phyloP scores from a whole-genome alignment of 2,113 vertebrate species.

The Prinia subflava region DNA sequence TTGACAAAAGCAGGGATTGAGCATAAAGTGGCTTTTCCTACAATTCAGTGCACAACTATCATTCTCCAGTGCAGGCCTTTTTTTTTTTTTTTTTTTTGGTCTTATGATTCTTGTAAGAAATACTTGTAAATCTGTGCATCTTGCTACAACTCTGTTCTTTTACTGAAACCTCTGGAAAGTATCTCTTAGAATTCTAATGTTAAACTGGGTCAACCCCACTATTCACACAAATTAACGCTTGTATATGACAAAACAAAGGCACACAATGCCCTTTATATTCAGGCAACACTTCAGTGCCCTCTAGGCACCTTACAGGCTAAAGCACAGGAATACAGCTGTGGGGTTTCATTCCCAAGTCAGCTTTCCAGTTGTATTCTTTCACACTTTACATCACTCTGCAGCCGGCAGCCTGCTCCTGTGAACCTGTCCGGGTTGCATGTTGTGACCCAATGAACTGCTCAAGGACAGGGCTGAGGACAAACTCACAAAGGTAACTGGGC shows the following conservation, averaged over 20 bases:
- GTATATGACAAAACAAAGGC: not conserved
- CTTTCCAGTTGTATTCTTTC: not conserved
- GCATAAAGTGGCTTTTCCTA: not conserved
- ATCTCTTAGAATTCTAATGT: not conserved
- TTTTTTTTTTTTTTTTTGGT: not conserved
- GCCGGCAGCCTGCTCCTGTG: not conserved
- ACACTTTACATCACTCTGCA: fast-evolving
- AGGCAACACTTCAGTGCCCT: not conserved
- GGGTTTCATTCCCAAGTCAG: not conserved
- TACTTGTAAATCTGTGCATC: not conserved
- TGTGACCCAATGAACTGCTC: not conserved
- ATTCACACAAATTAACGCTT: not conserved
- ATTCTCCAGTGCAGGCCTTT: not conserved
- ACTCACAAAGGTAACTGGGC: not conserved
- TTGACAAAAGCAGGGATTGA: not conserved
- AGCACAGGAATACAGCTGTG: not conserved
- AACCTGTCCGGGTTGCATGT: fast-evolving
- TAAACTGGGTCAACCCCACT: not conserved
- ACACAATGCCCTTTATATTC: not conserved
- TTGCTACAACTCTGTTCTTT: not conserved
- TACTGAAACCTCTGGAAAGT: not conserved
- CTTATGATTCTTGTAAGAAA: not conserved
- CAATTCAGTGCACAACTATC: not conserved
- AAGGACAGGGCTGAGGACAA: not conserved
- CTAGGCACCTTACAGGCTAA: not conserved